phyloP scores from a whole-genome alignment of 2,113 vertebrate genomes.

The Lamprologus tigripictilis region DNA sequence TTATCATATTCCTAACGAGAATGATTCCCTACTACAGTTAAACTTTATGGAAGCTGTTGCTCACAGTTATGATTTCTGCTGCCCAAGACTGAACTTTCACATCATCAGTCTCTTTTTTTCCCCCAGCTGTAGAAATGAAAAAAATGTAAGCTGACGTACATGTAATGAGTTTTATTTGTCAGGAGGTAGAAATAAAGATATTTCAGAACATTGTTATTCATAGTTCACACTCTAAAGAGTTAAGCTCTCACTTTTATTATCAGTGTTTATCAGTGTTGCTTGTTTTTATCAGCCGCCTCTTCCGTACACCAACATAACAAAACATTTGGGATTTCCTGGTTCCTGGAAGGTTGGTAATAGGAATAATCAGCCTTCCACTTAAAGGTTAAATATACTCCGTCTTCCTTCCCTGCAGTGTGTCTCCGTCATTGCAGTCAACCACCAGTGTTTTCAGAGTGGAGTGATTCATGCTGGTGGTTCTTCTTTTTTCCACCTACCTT shows the following conservation, averaged over 20 bases:
- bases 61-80: background rate
- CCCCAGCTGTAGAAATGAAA: background rate
- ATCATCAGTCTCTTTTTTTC: background rate
- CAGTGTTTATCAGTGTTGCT: background rate
- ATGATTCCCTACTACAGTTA: background rate
- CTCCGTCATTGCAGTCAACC: background rate
- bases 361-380: constrained; percentile 16
- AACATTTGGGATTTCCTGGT: constrained; percentile 7
- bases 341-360: background rate
- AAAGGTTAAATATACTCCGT: background rate
- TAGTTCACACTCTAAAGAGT: background rate
- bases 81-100: background rate
- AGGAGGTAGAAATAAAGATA: background rate
- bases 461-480: constrained; percentile 2
- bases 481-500: constrained; percentile 4
- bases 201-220: background rate
- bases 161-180: background rate
- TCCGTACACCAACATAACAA: background rate
- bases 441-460: background rate
- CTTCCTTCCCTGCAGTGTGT: background rate
- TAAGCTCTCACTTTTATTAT: background rate
- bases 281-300: background rate
- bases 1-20: background rate
- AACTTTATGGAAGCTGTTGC: background rate
- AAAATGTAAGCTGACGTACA: background rate